Evolutionary conservation across 2,113 vertebrate genomes (phyloP).

Genomic region (Spermophilus dauricus): DNA sequence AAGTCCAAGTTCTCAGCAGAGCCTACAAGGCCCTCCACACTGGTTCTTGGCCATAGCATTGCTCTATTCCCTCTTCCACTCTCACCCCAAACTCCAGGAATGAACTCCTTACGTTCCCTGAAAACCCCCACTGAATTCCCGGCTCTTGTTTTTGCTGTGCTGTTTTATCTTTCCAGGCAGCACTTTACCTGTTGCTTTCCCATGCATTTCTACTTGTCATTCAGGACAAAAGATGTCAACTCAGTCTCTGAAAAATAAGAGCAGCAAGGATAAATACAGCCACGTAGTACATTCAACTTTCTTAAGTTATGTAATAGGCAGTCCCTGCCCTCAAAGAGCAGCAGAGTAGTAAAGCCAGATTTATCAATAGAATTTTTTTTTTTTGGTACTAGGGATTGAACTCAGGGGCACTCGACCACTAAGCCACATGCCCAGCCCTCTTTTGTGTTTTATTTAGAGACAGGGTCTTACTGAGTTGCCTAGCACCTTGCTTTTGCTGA

Average conservation of each 20-base stretch:
- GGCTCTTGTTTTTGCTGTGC: not conserved
- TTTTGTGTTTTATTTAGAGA: no score
- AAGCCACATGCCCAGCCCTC: no score
- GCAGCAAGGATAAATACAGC: not conserved
- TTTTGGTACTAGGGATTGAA: no score
- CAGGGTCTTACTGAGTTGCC: no score
- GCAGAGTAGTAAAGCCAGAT: not conserved
- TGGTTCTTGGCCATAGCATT: not conserved
- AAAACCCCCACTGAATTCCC: not conserved
- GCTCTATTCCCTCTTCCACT: not conserved
- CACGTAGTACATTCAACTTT: not conserved
- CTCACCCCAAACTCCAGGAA: not conserved
- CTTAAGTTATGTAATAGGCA: not conserved
- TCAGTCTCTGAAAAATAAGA: not conserved
- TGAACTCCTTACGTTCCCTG: not conserved
- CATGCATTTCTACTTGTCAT: not conserved
- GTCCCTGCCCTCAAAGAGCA: not conserved
- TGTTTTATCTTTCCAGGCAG: not conserved
- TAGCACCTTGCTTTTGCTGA: no score
- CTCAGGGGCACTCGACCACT: no score
- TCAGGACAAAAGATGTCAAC: not conserved
- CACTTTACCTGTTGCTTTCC: not conserved
- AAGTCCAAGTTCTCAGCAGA: not conserved
- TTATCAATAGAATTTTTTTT: not conserved
- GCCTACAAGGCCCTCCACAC: not conserved